Evolutionary conservation across 2,888 invertebrate species (phyloP), one percentile per base, ranked within the genome.

Genomic region (Eubasilissa splendida): DNA sequence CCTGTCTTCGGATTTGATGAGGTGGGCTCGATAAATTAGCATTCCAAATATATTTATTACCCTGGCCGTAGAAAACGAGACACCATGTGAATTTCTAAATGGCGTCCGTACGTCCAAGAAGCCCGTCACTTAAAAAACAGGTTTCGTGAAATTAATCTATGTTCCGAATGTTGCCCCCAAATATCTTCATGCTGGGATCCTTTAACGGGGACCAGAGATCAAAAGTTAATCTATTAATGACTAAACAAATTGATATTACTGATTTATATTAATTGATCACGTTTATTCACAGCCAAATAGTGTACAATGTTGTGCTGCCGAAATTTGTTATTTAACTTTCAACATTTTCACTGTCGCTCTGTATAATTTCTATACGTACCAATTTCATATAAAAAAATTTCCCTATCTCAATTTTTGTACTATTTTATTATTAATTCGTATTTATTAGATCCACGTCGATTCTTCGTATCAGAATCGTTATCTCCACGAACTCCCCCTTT

Each of bases 1-100:
- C 14, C 54, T 65, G 68, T 74, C 74, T 79, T 74, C 79, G 50
- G 73, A 14, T 56, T 53, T 54, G 71, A 73, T 73, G 71, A 73
- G 63, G 79, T 74, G 79, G 79, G 74, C 73, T 74, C 73, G 65
- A 65, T 73, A 73, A 79, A 79, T 79, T 79, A 79, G 73, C 73
- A 79, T 79, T 79, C 65, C 54, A n/a, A 56, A 71, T 71, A 53
- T 31, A 71, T 75, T 75, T 75, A 75, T 75, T 60, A 52, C 50
- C 60, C 14, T 52, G 31, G 54, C 56, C 33, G 11, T 71, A 75
- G 59, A 59, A 60, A 60, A 75, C 75, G 22, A 60, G 60, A 22
- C 60, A 50, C 56, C 71, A 73, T 73, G 71, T 56, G 71, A 73
- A 56, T 56, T 33, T 73, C 42, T 73, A 58, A 52, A 53, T 22